Evolutionary conservation across 1,140 invertebrate species (phyloP), one percentile per base, ranked within the genome.

Genomic region (Drosophila virilis): DNA sequence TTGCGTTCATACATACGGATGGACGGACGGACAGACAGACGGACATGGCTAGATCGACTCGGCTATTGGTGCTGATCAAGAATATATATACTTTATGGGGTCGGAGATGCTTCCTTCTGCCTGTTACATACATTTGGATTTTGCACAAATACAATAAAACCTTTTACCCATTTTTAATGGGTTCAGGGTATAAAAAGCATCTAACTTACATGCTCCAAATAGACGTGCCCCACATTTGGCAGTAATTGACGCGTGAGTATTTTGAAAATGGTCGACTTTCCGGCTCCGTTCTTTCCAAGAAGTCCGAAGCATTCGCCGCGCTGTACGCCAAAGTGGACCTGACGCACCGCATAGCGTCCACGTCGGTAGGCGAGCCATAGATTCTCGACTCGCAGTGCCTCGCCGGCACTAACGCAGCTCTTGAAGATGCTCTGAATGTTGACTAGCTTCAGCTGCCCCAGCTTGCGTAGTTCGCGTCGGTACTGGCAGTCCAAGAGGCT

Each of bases 201-300:
- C 6, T 93, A 89, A 68, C 74, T 40, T 42, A 85, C 81, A 37
- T 86, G 84, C 43, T 93, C 89, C 10, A 75, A 93, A 90, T 84
- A 93, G 91, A 78, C 94, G 91, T 32, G 91, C 0, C 95, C 95
- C 4, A 93, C 77, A 40, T 93, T 93, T 1, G 94, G 93, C 12
- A 92, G 86, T 64, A 94, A 57, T 67, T 96, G 95, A 1, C 95
- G 96, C 0, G 96, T 97, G 45, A 96, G 91, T 94, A 96, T 94
- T 55, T 95, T 94, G 90, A 96, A 96, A 10, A 95, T 96, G 0
- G 95, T 95, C 0, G 95, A 96, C 91, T 96, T 96, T 5, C 96
- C 95, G 0, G 95, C 94, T 10, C 96, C 96, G 84, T 96, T 96
- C 60, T 95, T 94, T 15, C 96, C 96, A 32, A 97, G 91, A 9